These are phyloP conservation scores for Caradrina kadenii DNA, from an alignment of 2,888 invertebrate species.

Conservation along the genomic window DNA sequence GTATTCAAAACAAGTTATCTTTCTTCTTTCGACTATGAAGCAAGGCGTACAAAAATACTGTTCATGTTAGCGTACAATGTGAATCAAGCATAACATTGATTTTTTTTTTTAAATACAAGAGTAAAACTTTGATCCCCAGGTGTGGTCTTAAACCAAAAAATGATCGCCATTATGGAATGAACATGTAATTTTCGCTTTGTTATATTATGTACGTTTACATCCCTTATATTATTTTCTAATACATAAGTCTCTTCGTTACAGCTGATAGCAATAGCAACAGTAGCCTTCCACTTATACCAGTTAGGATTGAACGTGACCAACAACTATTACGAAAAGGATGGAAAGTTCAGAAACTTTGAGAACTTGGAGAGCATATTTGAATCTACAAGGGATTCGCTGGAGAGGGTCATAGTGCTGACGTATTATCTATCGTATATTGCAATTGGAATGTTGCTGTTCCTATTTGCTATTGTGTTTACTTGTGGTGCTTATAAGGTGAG, in stretches of 20 bases:
- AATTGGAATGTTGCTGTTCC: slow-evolving; percentile 78
- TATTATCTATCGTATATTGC: slow-evolving; percentile 81
- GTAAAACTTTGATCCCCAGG: too few species aligned
- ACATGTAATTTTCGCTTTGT: background rate
- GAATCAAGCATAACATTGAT: too few species aligned
- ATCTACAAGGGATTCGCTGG: slow-evolving; percentile 75
- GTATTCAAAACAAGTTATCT: too few species aligned
- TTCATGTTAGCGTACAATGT: too few species aligned
- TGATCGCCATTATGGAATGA: too few species aligned
- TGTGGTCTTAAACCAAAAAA: too few species aligned
- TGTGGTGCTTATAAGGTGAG: slow-evolving; percentile 84
- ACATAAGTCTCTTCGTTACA: slow-evolving; percentile 66
- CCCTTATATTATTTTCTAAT: slow-evolving; percentile 2
- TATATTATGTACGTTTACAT: background rate
- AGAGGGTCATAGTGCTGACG: slow-evolving; percentile 75
- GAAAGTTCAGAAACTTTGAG: slow-evolving; percentile 81
- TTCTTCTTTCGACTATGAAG: too few species aligned
- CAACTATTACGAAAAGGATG: slow-evolving; percentile 74
- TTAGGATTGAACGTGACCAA: slow-evolving; percentile 79
- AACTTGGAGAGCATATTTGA: slow-evolving; percentile 84
- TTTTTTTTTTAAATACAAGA: too few species aligned
- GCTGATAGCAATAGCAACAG: slow-evolving; percentile 82
- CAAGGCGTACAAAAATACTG: too few species aligned
- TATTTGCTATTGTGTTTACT: slow-evolving; percentile 79
- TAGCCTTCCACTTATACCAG: slow-evolving; percentile 79